These are phyloP conservation scores for Laterallus jamaicensis DNA, from an alignment of 2,113 vertebrate genomes.

Conservation along the genomic window DNA sequence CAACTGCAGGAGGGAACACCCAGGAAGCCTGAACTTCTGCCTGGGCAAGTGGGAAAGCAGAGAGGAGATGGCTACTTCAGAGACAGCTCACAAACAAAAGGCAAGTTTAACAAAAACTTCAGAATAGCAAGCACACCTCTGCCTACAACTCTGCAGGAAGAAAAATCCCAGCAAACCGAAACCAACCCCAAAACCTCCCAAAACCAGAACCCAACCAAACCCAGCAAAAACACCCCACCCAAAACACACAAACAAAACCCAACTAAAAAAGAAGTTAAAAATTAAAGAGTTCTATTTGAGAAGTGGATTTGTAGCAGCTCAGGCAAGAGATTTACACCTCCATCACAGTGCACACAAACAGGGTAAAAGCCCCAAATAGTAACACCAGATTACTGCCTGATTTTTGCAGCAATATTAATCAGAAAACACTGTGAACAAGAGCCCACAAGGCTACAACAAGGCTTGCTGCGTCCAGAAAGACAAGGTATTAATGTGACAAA, in stretches of 20 bases:
- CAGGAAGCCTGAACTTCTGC: conserved; percentile 5
- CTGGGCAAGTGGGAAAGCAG: not conserved
- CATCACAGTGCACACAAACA: not conserved
- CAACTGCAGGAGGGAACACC: not conserved
- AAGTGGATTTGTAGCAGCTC: not conserved
- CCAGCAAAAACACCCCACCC: not conserved
- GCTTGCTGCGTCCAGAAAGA: not conserved
- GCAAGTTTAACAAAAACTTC: not conserved
- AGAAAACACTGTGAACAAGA: not conserved
- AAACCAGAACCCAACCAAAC: too few relatives aligned
- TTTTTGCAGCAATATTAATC: not conserved
- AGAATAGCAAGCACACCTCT: not conserved
- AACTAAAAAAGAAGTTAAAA: not conserved
- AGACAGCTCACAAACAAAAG: not conserved
- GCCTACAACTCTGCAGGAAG: not conserved
- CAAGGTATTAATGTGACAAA: not conserved
- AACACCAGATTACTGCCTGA: not conserved
- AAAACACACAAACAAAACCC: not conserved
- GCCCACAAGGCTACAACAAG: not conserved
- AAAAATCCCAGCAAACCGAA: not conserved
- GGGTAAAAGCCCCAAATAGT: not conserved
- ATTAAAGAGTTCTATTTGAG: not conserved
- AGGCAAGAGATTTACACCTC: not conserved
- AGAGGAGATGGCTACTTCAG: not conserved
- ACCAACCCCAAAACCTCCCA: too few relatives aligned